Evolutionary conservation across 2,113 vertebrate genomes (phyloP), one percentile per base, ranked within the genome.

Genomic region (Miniopterus natalensis): DNA sequence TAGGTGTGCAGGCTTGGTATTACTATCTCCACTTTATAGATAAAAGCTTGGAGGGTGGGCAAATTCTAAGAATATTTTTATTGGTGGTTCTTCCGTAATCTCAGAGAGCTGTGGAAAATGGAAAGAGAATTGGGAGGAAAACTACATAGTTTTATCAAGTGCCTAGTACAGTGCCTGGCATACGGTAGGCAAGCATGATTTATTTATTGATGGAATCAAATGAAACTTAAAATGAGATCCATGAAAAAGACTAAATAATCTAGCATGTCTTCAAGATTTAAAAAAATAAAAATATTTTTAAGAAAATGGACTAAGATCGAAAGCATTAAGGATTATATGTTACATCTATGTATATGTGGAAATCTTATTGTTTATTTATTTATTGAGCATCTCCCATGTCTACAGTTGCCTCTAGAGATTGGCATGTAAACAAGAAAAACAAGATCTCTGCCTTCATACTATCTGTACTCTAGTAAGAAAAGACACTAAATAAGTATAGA

Each of bases 141-240:
- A 66, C 4, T 13, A 31, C 17, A 45, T 1, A 17, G 45, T 77
- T 11, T 40, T 5, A 71, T 84, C 13, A 29, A 68, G 51, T 8
- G 17, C 31, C 63, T 63, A 74, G 18, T 5, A 5, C 15, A 42
- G 3, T 31, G n/a, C 42, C 15, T 42, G 17, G 4, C 29, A 29
- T 63, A 8, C 8, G 11, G 1, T 29, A 61, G 27, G 29, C 14
- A 84, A 80, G 15, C 9, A 55, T 36, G 47, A 55, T 65, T 65
- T 70, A 75, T 53, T 84, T 71, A 84, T n/a, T 70, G 31, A 63
- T 10, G 70, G 17, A 68, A 66, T 85, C 36, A 84, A 79, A 70
- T 49, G 87, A 49, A 65, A 95, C 25, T 84, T 71, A 90, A 96
- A 90, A 31, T 88, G 88, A 96, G 55, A 65, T 25, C 9, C 7